Conservation (phyloP, 2,797 vertebrate species). For the Tympanoctomys barrerae region DNA sequence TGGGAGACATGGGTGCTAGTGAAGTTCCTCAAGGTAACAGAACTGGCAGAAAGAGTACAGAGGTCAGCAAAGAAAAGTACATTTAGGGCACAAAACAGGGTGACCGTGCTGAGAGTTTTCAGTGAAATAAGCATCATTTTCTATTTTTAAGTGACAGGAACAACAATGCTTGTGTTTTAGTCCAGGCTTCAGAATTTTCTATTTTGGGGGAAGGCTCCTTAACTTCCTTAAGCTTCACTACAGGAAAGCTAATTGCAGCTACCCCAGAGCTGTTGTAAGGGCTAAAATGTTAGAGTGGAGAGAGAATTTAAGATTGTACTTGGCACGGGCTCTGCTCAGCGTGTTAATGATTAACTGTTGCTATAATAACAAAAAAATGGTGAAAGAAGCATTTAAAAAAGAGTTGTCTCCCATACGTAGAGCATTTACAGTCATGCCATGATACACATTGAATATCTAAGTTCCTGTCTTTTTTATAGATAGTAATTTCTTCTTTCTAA, state of each 20-base stretch:
- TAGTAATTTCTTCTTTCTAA: conserved; percentile 63
- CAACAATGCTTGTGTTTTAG: not conserved
- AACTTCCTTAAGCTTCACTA: not conserved
- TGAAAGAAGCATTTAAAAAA: conserved; percentile 21
- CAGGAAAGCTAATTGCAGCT: not conserved
- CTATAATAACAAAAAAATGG: conserved; percentile 29
- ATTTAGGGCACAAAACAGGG: not conserved
- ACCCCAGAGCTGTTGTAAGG: not conserved
- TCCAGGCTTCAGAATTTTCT: conserved; percentile 39
- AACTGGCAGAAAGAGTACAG: not conserved
- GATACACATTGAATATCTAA: not conserved
- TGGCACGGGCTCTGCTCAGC: not conserved
- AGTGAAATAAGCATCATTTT: not conserved
- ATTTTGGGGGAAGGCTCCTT: not conserved
- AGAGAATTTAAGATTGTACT: conserved; percentile 45
- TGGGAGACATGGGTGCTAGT: not conserved
- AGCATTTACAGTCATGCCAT: conserved; percentile 27
- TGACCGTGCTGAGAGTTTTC: not conserved
- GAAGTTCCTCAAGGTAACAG: not conserved
- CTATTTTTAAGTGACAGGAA: not conserved
- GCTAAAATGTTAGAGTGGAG: not conserved
- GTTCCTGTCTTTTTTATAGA: conserved; percentile 57
- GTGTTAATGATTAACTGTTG: conserved; percentile 36
- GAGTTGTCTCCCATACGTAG: not conserved
- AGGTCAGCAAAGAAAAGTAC: not conserved